Conservation (phyloP, 1,140 invertebrate genomes). For the Pogonomyrmex barbatus region DNA sequence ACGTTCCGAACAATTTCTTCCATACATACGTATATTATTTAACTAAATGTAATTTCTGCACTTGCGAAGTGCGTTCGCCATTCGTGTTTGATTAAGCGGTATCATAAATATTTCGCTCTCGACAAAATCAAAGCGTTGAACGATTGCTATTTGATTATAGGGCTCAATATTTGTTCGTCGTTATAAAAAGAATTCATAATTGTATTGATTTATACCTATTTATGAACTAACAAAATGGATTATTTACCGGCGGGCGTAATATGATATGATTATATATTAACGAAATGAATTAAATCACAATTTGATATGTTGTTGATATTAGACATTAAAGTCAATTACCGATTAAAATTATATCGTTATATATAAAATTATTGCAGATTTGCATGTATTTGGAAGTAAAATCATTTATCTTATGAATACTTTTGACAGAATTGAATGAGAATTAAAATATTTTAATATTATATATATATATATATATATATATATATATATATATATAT, state of each 20-base stretch:
- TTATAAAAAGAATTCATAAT: constrained; percentile 57
- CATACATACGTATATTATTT: background rate
- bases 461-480: background rate
- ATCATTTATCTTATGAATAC: constrained; percentile 3
- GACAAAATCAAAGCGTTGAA: background rate
- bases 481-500: background rate
- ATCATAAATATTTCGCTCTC: constrained; percentile 6
- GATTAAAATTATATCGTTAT: constrained; percentile 27
- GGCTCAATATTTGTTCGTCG: constrained; percentile 38
- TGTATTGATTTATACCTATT: constrained; percentile 35
- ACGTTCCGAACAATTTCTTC: constrained; percentile 21
- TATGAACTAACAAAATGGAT: constrained; percentile 20
- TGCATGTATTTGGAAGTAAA: constrained; percentile 29
- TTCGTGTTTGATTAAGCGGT: constrained; percentile 35
- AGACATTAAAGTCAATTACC: constrained; percentile 38
- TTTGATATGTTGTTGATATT: constrained; percentile 43
- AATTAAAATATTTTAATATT: constrained; percentile 31
- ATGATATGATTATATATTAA: constrained; percentile 40
- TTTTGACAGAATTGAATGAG: background rate
- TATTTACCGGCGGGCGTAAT: constrained; percentile 17
- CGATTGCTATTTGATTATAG: constrained; percentile 37
- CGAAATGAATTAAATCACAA: constrained; percentile 48
- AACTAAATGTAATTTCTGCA: constrained; percentile 5
- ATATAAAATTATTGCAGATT: background rate
- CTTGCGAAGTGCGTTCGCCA: background rate